Conservation (phyloP, 1,140 invertebrate genomes). For the Subanguina moxae region DNA sequence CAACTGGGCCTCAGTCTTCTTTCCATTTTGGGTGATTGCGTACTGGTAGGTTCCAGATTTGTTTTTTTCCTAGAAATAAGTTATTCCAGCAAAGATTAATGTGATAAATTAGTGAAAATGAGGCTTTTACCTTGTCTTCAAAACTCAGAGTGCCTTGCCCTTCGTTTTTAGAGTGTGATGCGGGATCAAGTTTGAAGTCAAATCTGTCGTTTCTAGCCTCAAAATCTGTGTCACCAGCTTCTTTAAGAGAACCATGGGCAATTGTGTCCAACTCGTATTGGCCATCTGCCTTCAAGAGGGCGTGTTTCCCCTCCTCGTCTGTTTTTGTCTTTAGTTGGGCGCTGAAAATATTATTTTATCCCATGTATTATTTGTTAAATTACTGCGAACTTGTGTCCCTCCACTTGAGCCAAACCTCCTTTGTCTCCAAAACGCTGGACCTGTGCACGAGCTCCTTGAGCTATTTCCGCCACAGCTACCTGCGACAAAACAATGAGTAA, state of each 20-base stretch:
- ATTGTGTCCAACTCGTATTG: conserved; percentile 58
- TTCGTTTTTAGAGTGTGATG: conserved; percentile 47
- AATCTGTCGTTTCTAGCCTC: conserved; percentile 56
- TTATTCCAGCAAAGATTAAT: background rate
- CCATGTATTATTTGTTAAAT: background rate
- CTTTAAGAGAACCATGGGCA: conserved; percentile 47
- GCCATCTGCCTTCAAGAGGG: conserved; percentile 56
- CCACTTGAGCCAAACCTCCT: conserved; percentile 54
- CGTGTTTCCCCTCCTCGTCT: conserved; percentile 48
- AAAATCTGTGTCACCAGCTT: conserved; percentile 47
- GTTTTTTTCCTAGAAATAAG: conserved; percentile 7
- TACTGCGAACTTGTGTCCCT: conserved; percentile 49
- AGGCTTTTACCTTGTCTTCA: conserved; percentile 38
- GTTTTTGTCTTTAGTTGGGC: conserved; percentile 49
- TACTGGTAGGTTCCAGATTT: conserved; percentile 55
- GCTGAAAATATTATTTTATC: conserved; percentile 33
- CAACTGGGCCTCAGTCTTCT: conserved; percentile 54
- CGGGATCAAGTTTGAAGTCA: conserved; percentile 52
- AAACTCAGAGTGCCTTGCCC: conserved; percentile 49
- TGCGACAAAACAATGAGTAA: no score
- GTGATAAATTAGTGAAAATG: background rate
- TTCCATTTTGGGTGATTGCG: conserved; percentile 52
- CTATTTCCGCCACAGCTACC: conserved; percentile 52
- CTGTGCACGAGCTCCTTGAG: conserved; percentile 54
- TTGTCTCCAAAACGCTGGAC: conserved; percentile 57